A percentile compares a stretch with the other conserved stretches of the same genome.
Evolutionary conservation across 2,797 vertebrate genomes (phyloP).

Genomic region (Eidolon dupreanum): DNA sequence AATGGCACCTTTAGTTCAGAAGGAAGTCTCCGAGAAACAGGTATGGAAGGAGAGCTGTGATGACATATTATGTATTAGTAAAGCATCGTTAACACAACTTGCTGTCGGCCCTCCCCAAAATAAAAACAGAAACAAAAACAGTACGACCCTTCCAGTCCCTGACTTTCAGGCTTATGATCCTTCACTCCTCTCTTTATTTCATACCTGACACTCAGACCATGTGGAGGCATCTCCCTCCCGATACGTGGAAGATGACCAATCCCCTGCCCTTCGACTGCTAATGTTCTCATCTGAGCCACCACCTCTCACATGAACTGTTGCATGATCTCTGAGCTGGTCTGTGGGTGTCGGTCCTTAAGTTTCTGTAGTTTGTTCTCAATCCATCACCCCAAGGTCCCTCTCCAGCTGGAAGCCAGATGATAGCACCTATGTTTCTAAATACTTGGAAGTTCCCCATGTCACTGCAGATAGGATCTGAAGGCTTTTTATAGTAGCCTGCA

Average conservation of each 20-base stretch:
- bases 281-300: too few relatives aligned
- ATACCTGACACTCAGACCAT: background rate
- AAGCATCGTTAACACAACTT: background rate
- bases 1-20: background rate
- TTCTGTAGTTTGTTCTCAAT: background rate
- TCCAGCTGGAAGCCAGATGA: background rate
- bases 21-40: background rate
- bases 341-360: background rate
- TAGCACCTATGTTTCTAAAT: background rate
- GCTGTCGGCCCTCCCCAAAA: too few relatives aligned
- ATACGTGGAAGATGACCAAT: too few relatives aligned
- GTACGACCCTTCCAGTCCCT: too few relatives aligned
- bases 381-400: background rate
- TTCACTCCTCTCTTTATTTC: background rate
- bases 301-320: background rate
- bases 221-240: background rate
- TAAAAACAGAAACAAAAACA: background rate
- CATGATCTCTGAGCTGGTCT: background rate
- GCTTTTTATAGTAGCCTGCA: background rate
- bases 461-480: background rate
- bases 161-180: background rate
- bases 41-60: background rate
- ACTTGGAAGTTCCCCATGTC: background rate
- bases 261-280: rapidly evolving
- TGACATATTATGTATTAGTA: background rate